Evolutionary conservation across 2,888 invertebrate species (phyloP), one percentile per base, ranked within the genome.

Genomic region (Rhodophaea formosa): DNA sequence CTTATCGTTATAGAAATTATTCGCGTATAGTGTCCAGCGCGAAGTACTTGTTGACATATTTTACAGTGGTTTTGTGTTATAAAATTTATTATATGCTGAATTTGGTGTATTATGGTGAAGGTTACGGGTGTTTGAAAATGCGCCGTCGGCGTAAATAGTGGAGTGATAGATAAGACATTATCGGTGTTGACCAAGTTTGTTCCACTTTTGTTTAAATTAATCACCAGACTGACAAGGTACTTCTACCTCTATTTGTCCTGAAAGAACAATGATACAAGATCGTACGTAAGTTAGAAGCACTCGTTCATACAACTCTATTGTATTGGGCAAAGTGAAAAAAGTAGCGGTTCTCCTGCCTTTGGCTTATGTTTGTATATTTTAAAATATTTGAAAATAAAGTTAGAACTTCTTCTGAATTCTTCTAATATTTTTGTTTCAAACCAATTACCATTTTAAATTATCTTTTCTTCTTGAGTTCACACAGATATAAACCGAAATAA

Each of bases 111-210:
- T 30, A 45, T 51, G 51, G 53, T 44, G 52, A 51, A 51, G 51
- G 51, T 51, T 32, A 58, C 43, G 32, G 69, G 71, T 75, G 70
- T 60, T 62, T 63, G 63, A 81, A 82, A 82, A 86, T 88, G 88
- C 84, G 87, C 64, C 86, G 85, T 35, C 79, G 82, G 64, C 85
- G 86, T 75, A 88, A 88, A 88, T 86, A 83, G 77, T 81, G 77
- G 62, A 65, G 74, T 79, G 84, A 79, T 77, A 84, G 80, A 72
- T 61, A 2, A 59, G 73, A 77, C 72, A 71, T 77, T 82, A 84
- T 82, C 80, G 70, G 72, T 86, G 83, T 83, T 86, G 79, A 80
- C 75, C 71, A 74, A 86, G 80, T 81, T 72, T 77, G 85, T 76
- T 80, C 78, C 67, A 82, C 75, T 82, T 83, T 75, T 69, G 73